Percentiles rank a stretch among this genome's conserved stretches.
These are phyloP conservation scores for Otis tarda DNA, from an alignment of 2,113 vertebrate genomes.

Conservation along the genomic window DNA sequence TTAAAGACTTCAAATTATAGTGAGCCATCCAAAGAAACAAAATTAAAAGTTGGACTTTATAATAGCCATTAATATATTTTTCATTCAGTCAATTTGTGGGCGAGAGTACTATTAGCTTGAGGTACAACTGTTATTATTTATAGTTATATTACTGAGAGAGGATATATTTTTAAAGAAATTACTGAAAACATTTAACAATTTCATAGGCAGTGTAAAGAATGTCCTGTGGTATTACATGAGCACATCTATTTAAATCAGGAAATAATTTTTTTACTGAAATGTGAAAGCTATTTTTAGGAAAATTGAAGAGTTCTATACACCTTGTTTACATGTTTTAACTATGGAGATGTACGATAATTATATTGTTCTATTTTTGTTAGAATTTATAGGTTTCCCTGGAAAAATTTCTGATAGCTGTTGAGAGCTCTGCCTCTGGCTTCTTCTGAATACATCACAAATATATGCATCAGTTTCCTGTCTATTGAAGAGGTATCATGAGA, in stretches of 20 bases:
- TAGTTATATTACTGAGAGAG: background rate
- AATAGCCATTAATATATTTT: constrained; percentile 20
- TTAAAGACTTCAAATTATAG: constrained; percentile 42
- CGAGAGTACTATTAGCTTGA: background rate
- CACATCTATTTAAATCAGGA: background rate
- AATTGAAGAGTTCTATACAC: background rate
- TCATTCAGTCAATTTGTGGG: constrained; percentile 7
- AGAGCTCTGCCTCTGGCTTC: background rate
- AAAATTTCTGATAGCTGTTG: background rate
- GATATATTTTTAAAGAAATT: background rate
- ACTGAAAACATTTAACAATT: background rate
- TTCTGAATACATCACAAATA: background rate
- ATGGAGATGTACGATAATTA: background rate
- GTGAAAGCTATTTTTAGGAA: background rate
- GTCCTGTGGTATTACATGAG: background rate
- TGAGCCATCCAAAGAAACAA: constrained; percentile 5
- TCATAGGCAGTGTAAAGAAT: background rate
- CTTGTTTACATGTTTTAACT: background rate
- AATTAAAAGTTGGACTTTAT: constrained; percentile 34
- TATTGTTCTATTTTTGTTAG: background rate
- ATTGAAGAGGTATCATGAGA: background rate
- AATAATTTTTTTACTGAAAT: background rate
- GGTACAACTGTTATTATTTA: background rate
- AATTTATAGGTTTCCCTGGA: background rate
- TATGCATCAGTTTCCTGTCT: background rate